Evolutionary conservation across 2,888 invertebrate genomes (phyloP), one percentile per base, ranked within the genome.

Genomic region (Podotricha telesiphe): DNA sequence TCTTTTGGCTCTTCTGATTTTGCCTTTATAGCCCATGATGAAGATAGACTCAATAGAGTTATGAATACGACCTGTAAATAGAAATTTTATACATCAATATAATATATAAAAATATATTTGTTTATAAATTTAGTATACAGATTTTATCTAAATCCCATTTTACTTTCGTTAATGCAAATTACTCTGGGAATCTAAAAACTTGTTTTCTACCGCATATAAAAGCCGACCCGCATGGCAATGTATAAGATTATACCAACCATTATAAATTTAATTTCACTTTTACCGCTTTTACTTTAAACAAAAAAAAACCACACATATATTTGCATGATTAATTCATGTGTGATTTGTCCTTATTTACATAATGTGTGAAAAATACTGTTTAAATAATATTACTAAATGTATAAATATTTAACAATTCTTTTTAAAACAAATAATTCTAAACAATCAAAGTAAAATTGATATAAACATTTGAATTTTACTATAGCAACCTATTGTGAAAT

Each of bases 181-280:
- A 74, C 71, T 75, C 75, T 76, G 81, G 77, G 79, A 81, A 77
- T 81, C 78, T 75, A 73, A 78, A 79, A 79, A 78, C 78, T 79
- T 72, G 69, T 70, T 70, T 64, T 70, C 72, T 67, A 71, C 71
- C 69, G 73, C 74, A 74, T 74, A 70, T 73, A 77, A 75, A 77
- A 70, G 79, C 78, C 82, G 82, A 82, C 91, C 91, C 92, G 91
- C 89, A 91, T 91, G 82, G 76, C 81, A 80, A 78, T 79, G 77
- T 80, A 82, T 79, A 82, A 87, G 85, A 89, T 89, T 88, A 86
- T 82, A 83, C 78, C 86, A 82, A 82, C 81, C 85, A 86, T 87
- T 82, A 86, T 86, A 85, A 82, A 85, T 83, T 84, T 85, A 86
- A 86, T 91, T 91, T 91, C 91, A 90, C 92, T 91, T 89, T 84